Percentiles rank a stretch among this genome's conserved stretches.
These are phyloP conservation scores for Lutraria rhynchaena DNA, from an alignment of 1,140 invertebrate genomes.

Conservation along the genomic window DNA sequence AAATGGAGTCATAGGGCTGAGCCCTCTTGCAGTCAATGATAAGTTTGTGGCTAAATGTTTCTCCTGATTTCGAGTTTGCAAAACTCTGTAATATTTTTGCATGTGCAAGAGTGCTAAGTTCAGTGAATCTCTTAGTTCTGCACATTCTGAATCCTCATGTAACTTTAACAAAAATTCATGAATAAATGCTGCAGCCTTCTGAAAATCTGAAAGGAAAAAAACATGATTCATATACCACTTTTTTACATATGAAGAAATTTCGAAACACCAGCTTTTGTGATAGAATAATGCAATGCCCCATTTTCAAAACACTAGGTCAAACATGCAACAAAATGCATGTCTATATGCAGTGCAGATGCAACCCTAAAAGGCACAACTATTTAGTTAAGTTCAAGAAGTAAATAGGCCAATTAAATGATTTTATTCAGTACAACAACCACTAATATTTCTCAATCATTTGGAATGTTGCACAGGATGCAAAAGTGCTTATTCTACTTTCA, in stretches of 20 bases:
- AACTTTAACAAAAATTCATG: constrained; percentile 82
- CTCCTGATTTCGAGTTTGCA: constrained; percentile 74
- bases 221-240: too few species aligned
- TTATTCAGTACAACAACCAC: too few species aligned
- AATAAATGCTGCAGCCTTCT: constrained; percentile 82
- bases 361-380: too few species aligned
- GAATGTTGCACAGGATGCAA: constrained; percentile 8
- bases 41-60: constrained; percentile 74
- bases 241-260: too few species aligned
- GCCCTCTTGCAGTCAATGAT: constrained; percentile 74
- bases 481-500: constrained; percentile 30
- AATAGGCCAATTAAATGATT: too few species aligned
- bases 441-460: too few species aligned
- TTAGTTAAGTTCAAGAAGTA: too few species aligned
- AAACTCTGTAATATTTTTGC: constrained; percentile 80
- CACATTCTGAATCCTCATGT: constrained; percentile 81
- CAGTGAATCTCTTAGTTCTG: constrained; percentile 80
- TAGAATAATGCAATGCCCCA: too few species aligned
- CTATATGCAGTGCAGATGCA: too few species aligned
- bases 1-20: constrained; percentile 82
- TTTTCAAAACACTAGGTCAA: too few species aligned
- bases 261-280: too few species aligned
- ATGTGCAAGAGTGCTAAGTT: constrained; percentile 81
- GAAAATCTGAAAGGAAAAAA: constrained; percentile 79
- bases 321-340: too few species aligned